Evolutionary conservation across 2,888 invertebrate species (phyloP), one percentile per base, ranked within the genome.

Genomic region (Sericinus montela): DNA sequence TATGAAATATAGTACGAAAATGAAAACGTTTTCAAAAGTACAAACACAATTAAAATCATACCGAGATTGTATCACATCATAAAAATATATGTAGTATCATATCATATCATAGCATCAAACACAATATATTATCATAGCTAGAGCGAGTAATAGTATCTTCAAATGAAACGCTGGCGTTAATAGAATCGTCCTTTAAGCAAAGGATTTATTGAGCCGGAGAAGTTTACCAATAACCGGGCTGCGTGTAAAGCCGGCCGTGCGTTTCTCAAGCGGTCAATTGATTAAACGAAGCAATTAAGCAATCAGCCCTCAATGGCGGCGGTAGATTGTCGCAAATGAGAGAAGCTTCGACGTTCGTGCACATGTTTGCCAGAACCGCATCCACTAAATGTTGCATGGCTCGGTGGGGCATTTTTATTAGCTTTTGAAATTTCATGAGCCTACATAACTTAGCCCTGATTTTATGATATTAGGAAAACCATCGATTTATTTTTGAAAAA

Each of bases 241-340:
- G 74, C 70, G 71, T 72, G 66, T 65, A 60, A 58, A 63, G 69
- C 65, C 67, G 63, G 69, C 67, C 75, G 66, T 67, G 71, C 72
- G 75, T 78, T 76, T 77, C 84, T 81, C 77, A 75, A 74, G 73
- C 82, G 83, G 78, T 78, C 86, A 87, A 87, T 88, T 88, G 87
- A 86, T 88, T 86, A 87, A 88, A 88, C 86, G 83, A 81, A 85
- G 79, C 87, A 87, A 88, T 88, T 88, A 88, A 85, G 69, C 82
- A 88, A 88, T 88, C 85, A 86, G 80, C 70, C 79, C 65, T 77
- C 80, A 80, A 80, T 75, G 78, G 75, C 62, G 72, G 75, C 71
- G 69, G 74, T 65, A 72, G 72, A 77, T 76, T 78, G 81, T 84
- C 84, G 83, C 85, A 82, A 83, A 84, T 81, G 84, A 84, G 76